Evolutionary conservation across 2,797 vertebrate genomes (phyloP), one percentile per base, ranked within the genome.

Genomic region (Semaprochilodus insignis): DNA sequence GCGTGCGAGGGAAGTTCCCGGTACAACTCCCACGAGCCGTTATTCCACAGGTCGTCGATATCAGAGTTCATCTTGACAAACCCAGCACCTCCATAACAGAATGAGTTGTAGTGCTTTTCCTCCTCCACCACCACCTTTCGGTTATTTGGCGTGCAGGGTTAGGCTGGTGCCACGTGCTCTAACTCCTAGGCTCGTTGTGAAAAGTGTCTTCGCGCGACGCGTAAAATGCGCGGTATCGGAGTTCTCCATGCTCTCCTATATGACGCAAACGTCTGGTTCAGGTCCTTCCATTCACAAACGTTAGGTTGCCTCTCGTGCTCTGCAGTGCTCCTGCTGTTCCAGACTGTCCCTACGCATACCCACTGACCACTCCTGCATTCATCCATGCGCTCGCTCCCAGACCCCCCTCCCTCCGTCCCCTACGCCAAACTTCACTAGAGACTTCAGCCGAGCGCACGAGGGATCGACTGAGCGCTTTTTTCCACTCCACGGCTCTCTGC

Each of bases 41-140:
- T 95, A 93, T 92, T 85, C 71, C 95, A 96, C 86, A 95, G 92
- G 89, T 96, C 88, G 78, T 94, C 94, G 93, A 90, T 92, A 86
- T 94, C 92, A 93, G 93, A 86, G 96, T 93, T 97, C 97, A 99
- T 99, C 91, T 96, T 97, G 95, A 89, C 89, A 92, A 88, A 80
- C 90, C 89, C 5, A 85, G 89, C 89, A 94, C 93, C 96, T 96
- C 97, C 97, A 99, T 99, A 95, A 93, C 96, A 95, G 89, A 84
- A 48, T 85, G 60, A 71, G 44, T 31, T 25, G 14, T 71, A 15
- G 23, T 17, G 25, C 25, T 31, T 11, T 54, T 40, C 16, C 34
- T 23, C 70, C 27, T 8, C 31, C 44, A 11, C 0, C 23, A 14
- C 6, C n/a, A 60, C 25, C 54, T 34, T 65, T 65, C 23, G 15